Percentiles rank a stretch among this genome's conserved stretches.
phyloP scores from a whole-genome alignment of 2,797 vertebrate species.

The Microctenopoma stevenorrisi region DNA sequence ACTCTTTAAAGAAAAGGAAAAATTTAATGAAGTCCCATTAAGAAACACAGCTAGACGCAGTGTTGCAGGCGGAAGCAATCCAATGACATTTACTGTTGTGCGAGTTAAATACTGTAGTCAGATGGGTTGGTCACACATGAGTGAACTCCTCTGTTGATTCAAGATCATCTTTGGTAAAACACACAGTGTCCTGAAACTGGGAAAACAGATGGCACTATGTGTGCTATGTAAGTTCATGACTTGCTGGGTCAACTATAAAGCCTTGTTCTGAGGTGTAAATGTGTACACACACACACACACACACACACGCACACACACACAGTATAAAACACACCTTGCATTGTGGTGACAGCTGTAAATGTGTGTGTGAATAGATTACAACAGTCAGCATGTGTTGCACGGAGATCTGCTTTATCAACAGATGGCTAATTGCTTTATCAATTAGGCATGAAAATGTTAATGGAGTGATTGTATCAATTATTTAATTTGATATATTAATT shows the following conservation, averaged over 20 bases:
- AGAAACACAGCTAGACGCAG: neutral
- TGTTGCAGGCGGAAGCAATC: slow-evolving; percentile 23
- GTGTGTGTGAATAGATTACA: slow-evolving; percentile 54
- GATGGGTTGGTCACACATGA: slow-evolving; percentile 67
- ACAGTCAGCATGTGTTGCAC: slow-evolving; percentile 49
- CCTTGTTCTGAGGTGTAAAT: slow-evolving; percentile 44
- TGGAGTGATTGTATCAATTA: slow-evolving; percentile 60
- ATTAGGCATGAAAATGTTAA: slow-evolving; percentile 70
- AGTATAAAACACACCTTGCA: slow-evolving; percentile 26
- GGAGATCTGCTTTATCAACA: slow-evolving; percentile 60
- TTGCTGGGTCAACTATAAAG: slow-evolving; percentile 40
- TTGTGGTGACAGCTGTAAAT: slow-evolving; percentile 42
- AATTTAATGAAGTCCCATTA: slow-evolving; percentile 29
- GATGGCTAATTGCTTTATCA: slow-evolving; percentile 74
- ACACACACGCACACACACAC: neutral
- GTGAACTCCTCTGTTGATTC: slow-evolving; percentile 40
- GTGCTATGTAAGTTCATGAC: slow-evolving; percentile 18
- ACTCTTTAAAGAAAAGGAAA: slow-evolving; percentile 26
- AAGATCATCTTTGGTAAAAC: slow-evolving; percentile 48
- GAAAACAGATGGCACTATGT: slow-evolving; percentile 61
- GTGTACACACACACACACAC: neutral
- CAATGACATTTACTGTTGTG: slow-evolving; percentile 41
- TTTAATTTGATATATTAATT: slow-evolving; percentile 56
- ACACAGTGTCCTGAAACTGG: slow-evolving; percentile 7
- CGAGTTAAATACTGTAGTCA: slow-evolving; percentile 60